phyloP scores from a whole-genome alignment of 2,888 invertebrate genomes.

The Dusona sp. region DNA sequence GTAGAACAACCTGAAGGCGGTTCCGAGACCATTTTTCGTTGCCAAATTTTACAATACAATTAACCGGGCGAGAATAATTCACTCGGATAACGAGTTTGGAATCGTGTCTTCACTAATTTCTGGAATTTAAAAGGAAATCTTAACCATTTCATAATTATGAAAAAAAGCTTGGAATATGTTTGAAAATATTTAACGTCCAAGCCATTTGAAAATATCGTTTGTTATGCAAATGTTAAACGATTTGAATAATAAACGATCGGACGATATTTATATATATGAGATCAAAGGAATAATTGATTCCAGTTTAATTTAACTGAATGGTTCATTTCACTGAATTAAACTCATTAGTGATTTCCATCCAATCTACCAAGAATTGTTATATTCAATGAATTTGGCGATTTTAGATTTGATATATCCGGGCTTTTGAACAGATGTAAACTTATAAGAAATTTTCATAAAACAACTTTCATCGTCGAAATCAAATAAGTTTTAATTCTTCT shows the following conservation, averaged over 20 bases:
- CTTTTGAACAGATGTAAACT: background rate
- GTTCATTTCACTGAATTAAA: background rate
- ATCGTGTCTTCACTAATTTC: background rate
- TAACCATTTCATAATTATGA: background rate
- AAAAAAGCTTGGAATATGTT: background rate
- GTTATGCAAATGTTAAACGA: background rate
- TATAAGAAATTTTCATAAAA: background rate
- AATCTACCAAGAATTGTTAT: background rate
- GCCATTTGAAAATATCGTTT: background rate
- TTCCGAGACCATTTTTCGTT: background rate
- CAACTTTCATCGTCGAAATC: background rate
- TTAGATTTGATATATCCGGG: background rate
- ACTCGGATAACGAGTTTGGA: background rate
- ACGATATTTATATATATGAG: background rate
- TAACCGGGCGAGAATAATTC: background rate
- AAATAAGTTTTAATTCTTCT: background rate
- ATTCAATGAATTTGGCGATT: background rate
- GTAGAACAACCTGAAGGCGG: background rate
- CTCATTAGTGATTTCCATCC: background rate
- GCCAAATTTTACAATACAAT: slow-evolving; percentile 7
- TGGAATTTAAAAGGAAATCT: background rate
- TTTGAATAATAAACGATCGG: background rate
- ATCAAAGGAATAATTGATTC: background rate
- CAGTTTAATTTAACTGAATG: background rate
- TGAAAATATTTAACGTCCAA: background rate